Evolutionary conservation across 2,797 vertebrate species (phyloP), one percentile per base, ranked within the genome.

Genomic region (Siniperca scherzeri): DNA sequence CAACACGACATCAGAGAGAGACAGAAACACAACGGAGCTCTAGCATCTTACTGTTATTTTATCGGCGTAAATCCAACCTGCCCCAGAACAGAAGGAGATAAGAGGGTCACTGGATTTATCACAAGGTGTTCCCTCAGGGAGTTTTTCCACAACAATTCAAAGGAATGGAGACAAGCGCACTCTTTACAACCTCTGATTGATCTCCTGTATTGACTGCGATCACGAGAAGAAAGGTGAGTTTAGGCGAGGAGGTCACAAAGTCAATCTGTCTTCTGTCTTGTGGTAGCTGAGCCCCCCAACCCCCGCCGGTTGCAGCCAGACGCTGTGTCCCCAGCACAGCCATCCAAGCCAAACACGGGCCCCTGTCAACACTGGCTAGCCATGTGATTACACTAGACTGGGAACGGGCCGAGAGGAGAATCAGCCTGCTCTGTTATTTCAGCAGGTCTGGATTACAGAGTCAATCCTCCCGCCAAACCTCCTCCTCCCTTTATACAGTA

Each of bases 391-490:
- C 84, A 88, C 65, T 10, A 75, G 89, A 90, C 91, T 93, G 92
- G 90, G 91, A 93, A 88, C 73, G 52, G 81, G 87, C 84, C 16
- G 86, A 84, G 78, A 73, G 88, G 67, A 87, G 87, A 91, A 87
- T 87, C 84, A 65, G 86, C 73, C 77, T 13, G 80, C 84, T 85
- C 87, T 94, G 92, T 94, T 95, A 86, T 91, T 92, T 90, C 93
- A 95, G 92, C 93, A 94, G 91, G 87, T 91, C 89, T 91, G 93
- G 89, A 94, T 95, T 92, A 94, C 81, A 90, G 81, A 90, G 84
- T 82, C 80, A 44, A 27, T 78, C 90, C 88, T 83, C 74, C 82
- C 71, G 72, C 89, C 88, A 88, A 84, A 70, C 87, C 83, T 65
- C 84, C 84, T 50, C 83, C 89, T 70, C 76, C 71, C 48, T 78